Conservation (phyloP, 1,140 invertebrate species). For the Amyelois transitella region DNA sequence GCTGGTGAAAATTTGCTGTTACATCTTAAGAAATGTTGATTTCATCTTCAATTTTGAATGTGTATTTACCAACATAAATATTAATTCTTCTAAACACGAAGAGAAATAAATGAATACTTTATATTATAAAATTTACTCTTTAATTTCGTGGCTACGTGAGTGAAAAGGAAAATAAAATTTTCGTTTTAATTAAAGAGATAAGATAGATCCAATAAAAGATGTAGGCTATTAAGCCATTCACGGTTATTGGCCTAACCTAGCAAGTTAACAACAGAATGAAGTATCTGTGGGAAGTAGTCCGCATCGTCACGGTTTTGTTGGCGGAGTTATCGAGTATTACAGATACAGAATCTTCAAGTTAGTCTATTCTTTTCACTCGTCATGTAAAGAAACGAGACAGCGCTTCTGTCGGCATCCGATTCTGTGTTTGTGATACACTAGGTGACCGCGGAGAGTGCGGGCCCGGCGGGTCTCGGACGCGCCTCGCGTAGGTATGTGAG, state of each 20-base stretch:
- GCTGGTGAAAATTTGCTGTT: too few species aligned
- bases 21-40: constrained; percentile 32
- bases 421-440: constrained; percentile 19
- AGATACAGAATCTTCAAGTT: background rate
- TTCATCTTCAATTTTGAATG: constrained; percentile 5
- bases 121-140: too few species aligned
- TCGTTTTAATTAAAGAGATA: too few species aligned
- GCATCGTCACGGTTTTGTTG: constrained; percentile 18
- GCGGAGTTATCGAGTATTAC: constrained; percentile 14
- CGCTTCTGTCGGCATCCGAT: constrained; percentile 9
- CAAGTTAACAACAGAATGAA: constrained; percentile 39
- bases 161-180: too few species aligned
- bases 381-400: constrained; percentile 31
- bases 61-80: constrained; percentile 39
- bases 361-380: constrained; percentile 40
- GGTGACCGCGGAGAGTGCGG: constrained; percentile 27
- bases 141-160: too few species aligned
- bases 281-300: constrained; percentile 60
- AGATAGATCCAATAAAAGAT: background rate
- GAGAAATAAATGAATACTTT: too few species aligned
- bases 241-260: constrained; percentile 53
- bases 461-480: constrained; percentile 35
- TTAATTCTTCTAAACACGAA: constrained; percentile 27
- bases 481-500: constrained; percentile 28
- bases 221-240: constrained; percentile 48